phyloP scores from a whole-genome alignment of 2,888 invertebrate species.

The Drosophila anomalata region DNA sequence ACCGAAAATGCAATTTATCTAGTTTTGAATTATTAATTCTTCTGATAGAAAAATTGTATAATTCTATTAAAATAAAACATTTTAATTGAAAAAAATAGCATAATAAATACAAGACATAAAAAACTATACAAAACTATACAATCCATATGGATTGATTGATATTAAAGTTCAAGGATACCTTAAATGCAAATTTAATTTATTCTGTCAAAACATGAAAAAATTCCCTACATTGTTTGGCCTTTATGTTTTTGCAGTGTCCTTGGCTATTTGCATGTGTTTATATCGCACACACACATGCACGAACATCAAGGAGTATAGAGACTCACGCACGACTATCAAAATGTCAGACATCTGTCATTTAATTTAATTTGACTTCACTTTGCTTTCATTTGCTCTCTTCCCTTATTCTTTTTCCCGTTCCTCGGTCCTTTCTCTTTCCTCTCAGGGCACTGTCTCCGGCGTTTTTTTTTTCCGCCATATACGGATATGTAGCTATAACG shows the following conservation, averaged over 20 bases:
- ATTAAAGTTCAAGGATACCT: too few species aligned
- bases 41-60: too few species aligned
- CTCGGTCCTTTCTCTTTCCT: constrained; percentile 6
- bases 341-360: constrained; percentile 80
- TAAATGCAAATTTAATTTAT: too few species aligned
- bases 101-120: too few species aligned
- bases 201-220: too few species aligned
- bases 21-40: too few species aligned
- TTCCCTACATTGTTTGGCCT: not conserved
- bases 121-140: too few species aligned
- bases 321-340: constrained; percentile 61
- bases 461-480: constrained; percentile 45
- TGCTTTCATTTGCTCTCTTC: constrained; percentile 72
- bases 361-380: constrained; percentile 78
- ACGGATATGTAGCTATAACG: constrained; percentile 12
- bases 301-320: constrained; percentile 19
- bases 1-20: too few species aligned
- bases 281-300: constrained; percentile 36
- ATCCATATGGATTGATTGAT: too few species aligned
- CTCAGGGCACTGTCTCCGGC: not conserved
- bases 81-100: too few species aligned
- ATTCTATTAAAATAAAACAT: too few species aligned
- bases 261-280: constrained; percentile 59
- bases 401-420: constrained; percentile 20
- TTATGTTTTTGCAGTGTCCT: constrained; percentile 15